Evolutionary conservation across 2,888 invertebrate species (phyloP).

Genomic region (Syrphus vitripennis): DNA sequence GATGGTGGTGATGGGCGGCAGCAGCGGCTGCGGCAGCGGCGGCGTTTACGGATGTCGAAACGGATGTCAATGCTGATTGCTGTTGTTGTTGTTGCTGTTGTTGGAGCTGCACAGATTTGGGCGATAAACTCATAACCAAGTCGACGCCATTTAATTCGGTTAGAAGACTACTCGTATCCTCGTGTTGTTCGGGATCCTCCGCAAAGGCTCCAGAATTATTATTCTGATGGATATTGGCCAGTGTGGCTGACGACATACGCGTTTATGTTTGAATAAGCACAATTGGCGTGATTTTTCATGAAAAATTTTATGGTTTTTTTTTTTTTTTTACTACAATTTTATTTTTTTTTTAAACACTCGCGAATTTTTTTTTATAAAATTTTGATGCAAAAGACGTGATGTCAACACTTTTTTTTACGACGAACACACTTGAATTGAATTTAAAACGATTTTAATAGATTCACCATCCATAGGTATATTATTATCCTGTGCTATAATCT

Average conservation of each 20-base stretch:
- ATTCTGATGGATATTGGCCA: conserved; percentile 77
- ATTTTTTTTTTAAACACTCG: conserved; percentile 3
- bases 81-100: conserved; percentile 80
- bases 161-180: conserved; percentile 83
- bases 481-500: conserved; percentile 60
- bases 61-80: conserved; percentile 83
- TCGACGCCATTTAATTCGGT: conserved; percentile 89
- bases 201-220: conserved; percentile 81
- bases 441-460: conserved; percentile 36
- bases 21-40: conserved; percentile 82
- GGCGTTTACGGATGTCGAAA: conserved; percentile 81
- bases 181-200: conserved; percentile 83
- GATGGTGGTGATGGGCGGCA: conserved; percentile 82
- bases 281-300: conserved; percentile 52
- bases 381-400: background rate
- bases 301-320: conserved; percentile 4
- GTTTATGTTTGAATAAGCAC: conserved; percentile 30
- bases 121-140: conserved; percentile 92
- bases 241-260: conserved; percentile 81
- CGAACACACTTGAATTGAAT: conserved; percentile 23
- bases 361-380: background rate
- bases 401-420: no score
- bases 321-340: conserved; percentile 10
- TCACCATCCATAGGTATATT: conserved; percentile 53
- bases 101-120: conserved; percentile 82